These are phyloP conservation scores for Pomatostomus ruficeps DNA, from an alignment of 2,113 vertebrate species.

Conservation along the genomic window DNA sequence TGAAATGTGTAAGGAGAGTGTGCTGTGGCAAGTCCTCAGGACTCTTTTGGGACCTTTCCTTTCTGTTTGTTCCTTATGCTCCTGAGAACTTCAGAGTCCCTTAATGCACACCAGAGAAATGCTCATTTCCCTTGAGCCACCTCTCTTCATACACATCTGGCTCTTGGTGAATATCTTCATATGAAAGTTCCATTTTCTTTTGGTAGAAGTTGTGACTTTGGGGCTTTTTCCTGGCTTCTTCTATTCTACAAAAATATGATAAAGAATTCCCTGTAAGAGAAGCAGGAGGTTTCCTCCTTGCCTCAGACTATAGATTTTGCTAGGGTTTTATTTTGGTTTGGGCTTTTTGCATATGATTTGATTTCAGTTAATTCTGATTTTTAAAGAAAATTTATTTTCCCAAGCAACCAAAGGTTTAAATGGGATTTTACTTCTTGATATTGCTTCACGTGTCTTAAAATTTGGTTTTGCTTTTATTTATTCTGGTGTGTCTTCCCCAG, in stretches of 20 bases:
- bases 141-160: background rate
- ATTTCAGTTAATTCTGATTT: background rate
- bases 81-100: background rate
- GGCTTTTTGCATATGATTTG: background rate
- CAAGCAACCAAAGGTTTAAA: background rate
- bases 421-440: background rate
- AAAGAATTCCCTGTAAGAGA: background rate
- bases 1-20: rapidly evolving
- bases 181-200: background rate
- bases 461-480: background rate
- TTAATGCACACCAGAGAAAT: background rate
- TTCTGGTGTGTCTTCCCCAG: background rate
- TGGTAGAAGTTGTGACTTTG: background rate
- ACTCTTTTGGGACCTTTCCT: background rate
- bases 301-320: background rate
- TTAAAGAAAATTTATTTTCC: background rate
- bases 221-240: background rate
- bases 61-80: background rate
- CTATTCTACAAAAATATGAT: background rate
- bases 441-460: background rate
- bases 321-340: background rate
- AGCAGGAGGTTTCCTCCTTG: background rate
- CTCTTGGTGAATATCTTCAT: background rate
- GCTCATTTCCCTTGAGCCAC: background rate
- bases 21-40: background rate